Conservation (phyloP, 2,888 invertebrate species). For the Eueremaeus valkanovi region DNA sequence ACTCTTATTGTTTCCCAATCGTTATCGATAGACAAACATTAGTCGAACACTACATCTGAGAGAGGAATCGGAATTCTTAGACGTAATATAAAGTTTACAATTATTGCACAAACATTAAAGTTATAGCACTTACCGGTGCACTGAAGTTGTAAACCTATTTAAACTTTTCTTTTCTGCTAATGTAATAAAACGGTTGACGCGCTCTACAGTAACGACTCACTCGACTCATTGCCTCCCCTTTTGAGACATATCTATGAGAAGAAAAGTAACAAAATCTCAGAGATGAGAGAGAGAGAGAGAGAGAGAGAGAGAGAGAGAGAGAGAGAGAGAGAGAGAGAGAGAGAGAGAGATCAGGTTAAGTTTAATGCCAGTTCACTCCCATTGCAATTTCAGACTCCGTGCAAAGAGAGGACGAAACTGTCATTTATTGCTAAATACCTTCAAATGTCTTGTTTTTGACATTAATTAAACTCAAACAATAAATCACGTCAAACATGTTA, state of each 20-base stretch:
- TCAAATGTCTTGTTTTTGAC: conserved; percentile 7
- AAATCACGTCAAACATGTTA: background rate
- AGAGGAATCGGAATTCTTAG: background rate
- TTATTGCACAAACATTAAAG: background rate
- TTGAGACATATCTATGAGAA: background rate
- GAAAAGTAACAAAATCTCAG: background rate
- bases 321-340: no score
- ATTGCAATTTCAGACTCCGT: background rate
- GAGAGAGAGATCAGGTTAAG: background rate
- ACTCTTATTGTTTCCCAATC: conserved; percentile 5
- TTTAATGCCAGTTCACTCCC: background rate
- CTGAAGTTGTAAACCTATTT: background rate
- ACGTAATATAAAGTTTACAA: conserved; percentile 12
- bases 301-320: no score
- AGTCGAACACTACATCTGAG: background rate
- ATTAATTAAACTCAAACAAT: background rate
- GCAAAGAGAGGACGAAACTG: conserved; percentile 4
- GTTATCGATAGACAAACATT: background rate
- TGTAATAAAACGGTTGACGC: conserved; percentile 16
- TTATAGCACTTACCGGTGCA: background rate
- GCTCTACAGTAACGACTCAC: conserved; percentile 10
- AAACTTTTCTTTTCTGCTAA: background rate
- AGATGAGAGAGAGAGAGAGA: no score
- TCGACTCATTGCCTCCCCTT: background rate
- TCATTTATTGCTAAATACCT: conserved; percentile 1